Conservation (phyloP, 2,797 vertebrate species). For the Enteromius unitaeniatus region DNA sequence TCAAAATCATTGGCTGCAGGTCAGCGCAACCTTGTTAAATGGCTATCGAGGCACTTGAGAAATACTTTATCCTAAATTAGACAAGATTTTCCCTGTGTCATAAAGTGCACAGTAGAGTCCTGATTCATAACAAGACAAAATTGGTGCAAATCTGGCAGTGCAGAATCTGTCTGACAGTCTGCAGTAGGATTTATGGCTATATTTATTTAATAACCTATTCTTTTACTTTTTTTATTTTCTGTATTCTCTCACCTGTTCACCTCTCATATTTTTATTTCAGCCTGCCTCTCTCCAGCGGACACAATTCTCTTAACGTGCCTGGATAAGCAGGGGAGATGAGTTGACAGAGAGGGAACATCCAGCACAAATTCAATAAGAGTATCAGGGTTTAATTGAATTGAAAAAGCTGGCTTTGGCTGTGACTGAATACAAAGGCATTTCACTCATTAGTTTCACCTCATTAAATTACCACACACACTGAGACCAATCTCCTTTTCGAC, state of each 20-base stretch:
- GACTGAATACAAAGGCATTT: constrained; percentile 65
- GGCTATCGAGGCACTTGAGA: constrained; percentile 17
- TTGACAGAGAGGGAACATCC: constrained; percentile 49
- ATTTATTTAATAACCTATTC: constrained; percentile 15
- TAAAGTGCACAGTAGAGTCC: neutral
- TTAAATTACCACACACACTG: constrained; percentile 60
- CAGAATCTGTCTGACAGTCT: constrained; percentile 1
- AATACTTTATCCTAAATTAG: constrained; percentile 38
- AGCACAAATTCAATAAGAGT: constrained; percentile 59
- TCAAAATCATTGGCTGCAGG: constrained; percentile 33
- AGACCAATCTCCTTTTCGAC: constrained; percentile 41
- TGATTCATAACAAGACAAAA: constrained; percentile 28
- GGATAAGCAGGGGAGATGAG: constrained; percentile 42
- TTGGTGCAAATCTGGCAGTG: constrained; percentile 13
- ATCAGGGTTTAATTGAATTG: constrained; percentile 70
- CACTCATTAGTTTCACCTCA: constrained; percentile 60
- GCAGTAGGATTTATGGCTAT: constrained; percentile 1
- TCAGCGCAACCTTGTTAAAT: constrained; percentile 29
- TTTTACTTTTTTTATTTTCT: neutral
- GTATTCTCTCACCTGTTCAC: constrained; percentile 4
- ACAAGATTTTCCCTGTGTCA: constrained; percentile 33
- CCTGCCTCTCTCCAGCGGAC: constrained; percentile 6
- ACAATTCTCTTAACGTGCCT: constrained; percentile 44
- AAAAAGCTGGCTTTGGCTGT: constrained; percentile 65
- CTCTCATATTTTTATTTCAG: neutral